phyloP scores from a whole-genome alignment of 2,888 invertebrate genomes.

The Acronicta alni region DNA sequence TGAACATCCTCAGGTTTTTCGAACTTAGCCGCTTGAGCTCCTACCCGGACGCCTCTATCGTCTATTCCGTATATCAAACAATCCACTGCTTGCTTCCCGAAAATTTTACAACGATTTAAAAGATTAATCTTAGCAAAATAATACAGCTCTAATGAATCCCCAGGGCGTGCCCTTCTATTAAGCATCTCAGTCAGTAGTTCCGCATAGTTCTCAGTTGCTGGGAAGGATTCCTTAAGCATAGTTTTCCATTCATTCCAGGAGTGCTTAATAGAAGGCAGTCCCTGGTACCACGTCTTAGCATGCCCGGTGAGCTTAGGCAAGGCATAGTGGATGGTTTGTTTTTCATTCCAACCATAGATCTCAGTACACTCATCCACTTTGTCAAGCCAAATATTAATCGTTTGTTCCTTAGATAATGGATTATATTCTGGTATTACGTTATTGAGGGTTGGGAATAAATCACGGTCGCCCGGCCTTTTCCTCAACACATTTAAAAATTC shows the following conservation, averaged over 20 bases:
- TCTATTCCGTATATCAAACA: constrained; percentile 7
- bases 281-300: constrained; percentile 52
- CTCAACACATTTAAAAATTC: constrained; percentile 8
- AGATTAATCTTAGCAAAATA: constrained; percentile 12
- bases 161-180: constrained; percentile 8
- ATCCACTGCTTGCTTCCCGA: constrained; percentile 11
- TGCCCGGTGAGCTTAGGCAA: constrained; percentile 36
- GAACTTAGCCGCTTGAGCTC: constrained; percentile 8
- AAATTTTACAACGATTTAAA: constrained; percentile 9
- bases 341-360: constrained; percentile 1
- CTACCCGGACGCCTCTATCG: constrained; percentile 5
- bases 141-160: constrained; percentile 8
- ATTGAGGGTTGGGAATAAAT: constrained; percentile 2
- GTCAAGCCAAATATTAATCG: constrained; percentile 18
- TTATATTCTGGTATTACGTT: constrained; percentile 15
- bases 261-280: constrained; percentile 29
- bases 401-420: constrained; percentile 14
- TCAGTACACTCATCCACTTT: constrained; percentile 11
- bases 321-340: constrained; percentile 26
- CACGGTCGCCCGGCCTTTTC: constrained; percentile 3
- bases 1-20: constrained; percentile 7
- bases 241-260: constrained; percentile 8
- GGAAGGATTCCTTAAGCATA: constrained; percentile 6
- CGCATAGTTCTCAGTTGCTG: too few relatives aligned
- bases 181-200: constrained; percentile 12